phyloP scores from a whole-genome alignment of 2,888 invertebrate species.

The Brachyopa scutellaris region DNA sequence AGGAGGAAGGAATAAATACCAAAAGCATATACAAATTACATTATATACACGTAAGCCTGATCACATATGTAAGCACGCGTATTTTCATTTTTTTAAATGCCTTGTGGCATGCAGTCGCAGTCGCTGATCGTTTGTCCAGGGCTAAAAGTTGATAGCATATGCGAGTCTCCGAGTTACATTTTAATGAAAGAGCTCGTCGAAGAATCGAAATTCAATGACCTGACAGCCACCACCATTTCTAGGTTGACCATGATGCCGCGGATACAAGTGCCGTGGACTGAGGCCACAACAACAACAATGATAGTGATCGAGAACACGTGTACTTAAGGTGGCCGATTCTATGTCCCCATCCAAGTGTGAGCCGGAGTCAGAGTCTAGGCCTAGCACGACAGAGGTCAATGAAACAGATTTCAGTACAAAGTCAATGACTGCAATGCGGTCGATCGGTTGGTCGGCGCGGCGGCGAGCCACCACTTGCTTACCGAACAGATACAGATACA shows the following conservation, averaged over 20 bases:
- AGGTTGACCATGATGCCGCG: constrained; percentile 8
- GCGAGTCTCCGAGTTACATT: constrained; percentile 21
- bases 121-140: constrained; percentile 10
- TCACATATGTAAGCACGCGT: too few species aligned
- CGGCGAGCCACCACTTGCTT: background rate
- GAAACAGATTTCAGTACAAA: constrained; percentile 45
- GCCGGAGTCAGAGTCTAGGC: too few species aligned
- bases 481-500: background rate
- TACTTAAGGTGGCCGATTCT: background rate
- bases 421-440: constrained; percentile 45
- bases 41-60: too few species aligned
- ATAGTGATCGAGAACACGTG: constrained; percentile 39
- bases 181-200: background rate
- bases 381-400: constrained; percentile 40
- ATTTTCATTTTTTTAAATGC: constrained; percentile 12
- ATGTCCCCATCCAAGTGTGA: too few species aligned
- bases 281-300: constrained; percentile 7
- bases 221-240: constrained; percentile 21
- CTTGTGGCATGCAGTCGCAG: constrained; percentile 6
- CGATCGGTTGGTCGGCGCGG: background rate
- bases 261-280: constrained; percentile 6
- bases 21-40: too few species aligned
- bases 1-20: too few species aligned
- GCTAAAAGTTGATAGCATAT: constrained; percentile 14
- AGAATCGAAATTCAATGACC: constrained; percentile 32